phyloP scores from a whole-genome alignment of 1,140 invertebrate genomes.

The Centruroides sculpturatus region DNA sequence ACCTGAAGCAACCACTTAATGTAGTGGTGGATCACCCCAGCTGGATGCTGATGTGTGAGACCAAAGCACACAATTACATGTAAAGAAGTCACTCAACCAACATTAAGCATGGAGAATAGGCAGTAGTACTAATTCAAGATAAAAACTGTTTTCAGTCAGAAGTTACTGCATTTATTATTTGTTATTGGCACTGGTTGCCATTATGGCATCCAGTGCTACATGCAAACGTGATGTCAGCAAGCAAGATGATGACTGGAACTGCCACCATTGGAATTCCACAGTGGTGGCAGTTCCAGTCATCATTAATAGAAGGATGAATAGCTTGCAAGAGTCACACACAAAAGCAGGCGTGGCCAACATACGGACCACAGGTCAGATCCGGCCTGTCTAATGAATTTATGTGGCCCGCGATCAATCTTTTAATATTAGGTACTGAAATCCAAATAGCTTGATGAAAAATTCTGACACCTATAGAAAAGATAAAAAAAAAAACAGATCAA shows the following conservation, averaged over 20 bases:
- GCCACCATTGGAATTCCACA: neutral
- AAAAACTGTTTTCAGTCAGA: neutral
- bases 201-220: no score
- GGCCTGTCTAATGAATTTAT: no score
- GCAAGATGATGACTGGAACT: neutral
- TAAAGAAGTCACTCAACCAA: neutral
- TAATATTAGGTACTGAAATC: no score
- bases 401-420: no score
- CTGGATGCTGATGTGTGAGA: neutral
- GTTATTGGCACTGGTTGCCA: neutral
- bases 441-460: no score
- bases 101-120: neutral
- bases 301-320: conserved; percentile 11
- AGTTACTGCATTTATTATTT: neutral
- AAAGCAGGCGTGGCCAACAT: no score
- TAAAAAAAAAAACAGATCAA: no score
- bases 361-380: no score
- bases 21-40: no score
- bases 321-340: neutral
- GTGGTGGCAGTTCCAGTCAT: neutral
- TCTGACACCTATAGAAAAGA: no score
- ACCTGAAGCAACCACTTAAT: no score
- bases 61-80: neutral
- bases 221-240: no score
- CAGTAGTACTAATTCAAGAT: neutral